A percentile compares a stretch with the other conserved stretches of the same genome.
Conservation (phyloP, 2,888 invertebrate genomes). For the Julus scanicus region DNA sequence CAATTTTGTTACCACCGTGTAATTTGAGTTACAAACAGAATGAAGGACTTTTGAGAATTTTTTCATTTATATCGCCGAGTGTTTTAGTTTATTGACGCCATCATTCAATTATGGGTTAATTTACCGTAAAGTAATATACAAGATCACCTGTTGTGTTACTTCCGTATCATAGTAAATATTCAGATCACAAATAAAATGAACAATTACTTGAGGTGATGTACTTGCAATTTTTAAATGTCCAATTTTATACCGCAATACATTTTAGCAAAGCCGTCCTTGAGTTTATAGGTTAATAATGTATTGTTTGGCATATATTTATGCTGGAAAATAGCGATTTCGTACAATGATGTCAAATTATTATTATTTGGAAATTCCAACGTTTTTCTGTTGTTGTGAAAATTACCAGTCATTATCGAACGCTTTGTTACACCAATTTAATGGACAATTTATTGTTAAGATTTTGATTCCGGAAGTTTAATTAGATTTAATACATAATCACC, state of each 20-base stretch:
- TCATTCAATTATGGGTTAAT: not conserved
- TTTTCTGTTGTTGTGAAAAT: conserved; percentile 9
- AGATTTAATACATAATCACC: not conserved
- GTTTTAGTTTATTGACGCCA: not conserved
- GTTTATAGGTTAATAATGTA: conserved; percentile 22
- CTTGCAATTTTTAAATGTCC: not conserved
- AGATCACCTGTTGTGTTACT: not conserved
- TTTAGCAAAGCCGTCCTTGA: not conserved
- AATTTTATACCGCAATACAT: not conserved
- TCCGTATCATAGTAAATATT: not conserved
- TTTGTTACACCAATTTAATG: not conserved
- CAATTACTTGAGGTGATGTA: not conserved
- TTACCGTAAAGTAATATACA: not conserved
- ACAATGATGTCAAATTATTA: not conserved
- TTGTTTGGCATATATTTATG: not conserved
- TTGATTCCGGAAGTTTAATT: not conserved
- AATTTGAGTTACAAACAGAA: too few relatives aligned
- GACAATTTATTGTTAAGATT: not conserved
- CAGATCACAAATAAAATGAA: not conserved
- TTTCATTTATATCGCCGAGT: not conserved
- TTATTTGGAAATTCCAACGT: not conserved
- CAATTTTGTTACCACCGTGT: too few relatives aligned
- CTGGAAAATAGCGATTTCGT: not conserved
- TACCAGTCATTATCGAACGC: conserved; percentile 14
- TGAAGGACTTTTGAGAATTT: not conserved